Evolutionary conservation across 2,113 vertebrate genomes (phyloP), one percentile per base, ranked within the genome.

Genomic region (Cyprinodon variegatus): DNA sequence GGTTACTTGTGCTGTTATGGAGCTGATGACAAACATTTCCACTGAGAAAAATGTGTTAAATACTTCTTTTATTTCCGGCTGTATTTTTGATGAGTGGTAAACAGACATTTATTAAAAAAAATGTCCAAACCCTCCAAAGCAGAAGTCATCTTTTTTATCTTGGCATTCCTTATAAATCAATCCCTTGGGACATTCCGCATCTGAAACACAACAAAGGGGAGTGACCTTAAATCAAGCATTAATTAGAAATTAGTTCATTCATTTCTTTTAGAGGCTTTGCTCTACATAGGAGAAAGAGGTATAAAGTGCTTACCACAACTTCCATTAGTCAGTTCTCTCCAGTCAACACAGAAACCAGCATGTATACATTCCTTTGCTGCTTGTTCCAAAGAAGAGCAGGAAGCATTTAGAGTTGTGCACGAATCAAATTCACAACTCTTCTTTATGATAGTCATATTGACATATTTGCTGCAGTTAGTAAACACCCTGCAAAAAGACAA

Each of bases 341-440:
- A 95, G 20, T 91, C 76, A 10, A 94, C 72, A 75, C 92, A 93
- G 53, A 90, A 3, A 59, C 88, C 85, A 11, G 1, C 7, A 3
- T 7, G 53, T 11, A 72, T 86, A 72, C 94, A 95, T 15, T 89
- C 85, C 3, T 78, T 69, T 7, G 91, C 91, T 48, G 92, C 86
- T 61, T 85, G 82, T 8, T 83, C 87, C 15, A 95, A 66, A 39
- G 87, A 39, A 4, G 88, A 83, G 68, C 94, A 95, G 1, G 79
- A 39, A 6, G 14, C 14, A 2, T 36, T 10, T 1, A 0, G 1
- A 0, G 0, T 77, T 0, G 22, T 15, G 29, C 80, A 83, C 0
- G 75, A 62, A 50, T 94, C 94, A 65, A 86, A 91, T 74, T 43
- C 41, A 37, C 94, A 94, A 83, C 80, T 92, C 38, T 17, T 80